These are phyloP conservation scores for Lithophane semibrunnea DNA, from an alignment of 2,888 invertebrate species.

Conservation along the genomic window DNA sequence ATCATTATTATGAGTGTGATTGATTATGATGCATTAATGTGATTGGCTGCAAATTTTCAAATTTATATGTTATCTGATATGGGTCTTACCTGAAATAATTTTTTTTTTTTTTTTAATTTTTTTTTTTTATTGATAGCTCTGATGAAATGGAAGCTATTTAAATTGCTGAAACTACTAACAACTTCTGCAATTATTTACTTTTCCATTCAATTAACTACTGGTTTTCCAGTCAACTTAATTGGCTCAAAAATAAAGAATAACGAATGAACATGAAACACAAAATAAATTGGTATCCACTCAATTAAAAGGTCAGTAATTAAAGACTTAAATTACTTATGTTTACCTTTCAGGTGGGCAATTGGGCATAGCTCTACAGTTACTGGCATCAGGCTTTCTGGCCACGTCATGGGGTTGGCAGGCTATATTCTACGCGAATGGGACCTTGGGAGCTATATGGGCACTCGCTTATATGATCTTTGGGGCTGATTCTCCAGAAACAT, in stretches of 20 bases:
- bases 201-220: slow-evolving; percentile 32
- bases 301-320: slow-evolving; percentile 13
- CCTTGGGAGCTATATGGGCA: slow-evolving; percentile 91
- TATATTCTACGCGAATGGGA: slow-evolving; percentile 94
- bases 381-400: slow-evolving; percentile 93
- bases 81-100: no score
- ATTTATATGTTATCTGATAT: no score
- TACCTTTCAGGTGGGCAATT: slow-evolving; percentile 92
- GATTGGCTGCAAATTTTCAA: no score
- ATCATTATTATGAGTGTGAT: no score
- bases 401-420: slow-evolving; percentile 94
- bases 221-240: slow-evolving; percentile 19
- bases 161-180: background rate
- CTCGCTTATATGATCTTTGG: slow-evolving; percentile 91
- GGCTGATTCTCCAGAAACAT: slow-evolving; percentile 92
- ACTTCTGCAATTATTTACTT: background rate
- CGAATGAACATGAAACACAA: slow-evolving; percentile 28
- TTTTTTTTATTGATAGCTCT: no score
- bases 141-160: background rate
- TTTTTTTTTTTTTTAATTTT: no score
- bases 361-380: slow-evolving; percentile 94
- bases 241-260: slow-evolving; percentile 19
- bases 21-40: no score
- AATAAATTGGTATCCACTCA: slow-evolving; percentile 30
- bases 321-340: slow-evolving; percentile 27